Conservation (phyloP, 2,797 vertebrate genomes). For the Salmo trutta region DNA sequence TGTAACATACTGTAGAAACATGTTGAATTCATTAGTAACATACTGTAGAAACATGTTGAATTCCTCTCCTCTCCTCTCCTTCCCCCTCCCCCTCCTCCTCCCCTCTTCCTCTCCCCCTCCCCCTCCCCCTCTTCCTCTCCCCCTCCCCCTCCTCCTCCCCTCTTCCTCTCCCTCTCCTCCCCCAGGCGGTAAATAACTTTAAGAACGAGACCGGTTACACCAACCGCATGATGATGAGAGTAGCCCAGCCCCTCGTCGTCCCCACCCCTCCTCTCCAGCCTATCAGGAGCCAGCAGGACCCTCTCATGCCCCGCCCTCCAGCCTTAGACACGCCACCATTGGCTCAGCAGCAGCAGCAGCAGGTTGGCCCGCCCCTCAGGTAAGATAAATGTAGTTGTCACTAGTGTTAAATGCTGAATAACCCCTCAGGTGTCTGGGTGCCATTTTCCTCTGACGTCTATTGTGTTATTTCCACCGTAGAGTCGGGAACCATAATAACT, state of each 20-base stretch:
- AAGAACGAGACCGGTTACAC: slow-evolving; percentile 87
- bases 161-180: no score
- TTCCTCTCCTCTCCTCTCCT: no score
- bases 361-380: slow-evolving; percentile 38
- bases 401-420: no score
- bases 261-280: slow-evolving; percentile 60
- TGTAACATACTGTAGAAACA: no score
- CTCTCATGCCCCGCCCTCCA: slow-evolving; percentile 70
- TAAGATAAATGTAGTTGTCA: no score
- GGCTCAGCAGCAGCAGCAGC: slow-evolving; percentile 49
- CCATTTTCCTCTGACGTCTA: no score
- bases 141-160: no score
- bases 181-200: slow-evolving; percentile 93
- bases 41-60: no score
- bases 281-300: slow-evolving; percentile 83
- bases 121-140: fast-evolving
- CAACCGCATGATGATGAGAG: slow-evolving; percentile 73
- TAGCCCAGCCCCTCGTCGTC: slow-evolving; percentile 50
- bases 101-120: no score
- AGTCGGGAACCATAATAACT: background rate
- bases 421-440: no score
- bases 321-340: slow-evolving; percentile 69
- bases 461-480: background rate
- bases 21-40: no score
- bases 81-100: fast-evolving